These are phyloP conservation scores for Chaetorhynchus papuensis DNA, from an alignment of 2,113 vertebrate genomes.

Conservation along the genomic window DNA sequence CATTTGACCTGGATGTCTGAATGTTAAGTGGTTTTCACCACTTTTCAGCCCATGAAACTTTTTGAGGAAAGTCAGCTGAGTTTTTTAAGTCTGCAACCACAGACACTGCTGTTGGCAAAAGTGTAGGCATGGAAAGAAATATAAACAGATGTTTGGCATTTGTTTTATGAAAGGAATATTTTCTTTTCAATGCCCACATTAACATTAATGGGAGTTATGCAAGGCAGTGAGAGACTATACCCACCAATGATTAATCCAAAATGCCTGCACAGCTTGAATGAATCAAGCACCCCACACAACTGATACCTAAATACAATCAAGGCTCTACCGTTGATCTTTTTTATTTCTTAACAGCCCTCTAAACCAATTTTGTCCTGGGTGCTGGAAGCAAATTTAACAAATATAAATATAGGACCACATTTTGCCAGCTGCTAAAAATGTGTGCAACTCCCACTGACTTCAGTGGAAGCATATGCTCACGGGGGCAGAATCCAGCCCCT, in stretches of 20 bases:
- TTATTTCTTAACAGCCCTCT: conserved; percentile 16
- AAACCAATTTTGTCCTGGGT: background rate
- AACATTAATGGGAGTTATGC: conserved; percentile 1
- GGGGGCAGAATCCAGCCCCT: conserved; percentile 20
- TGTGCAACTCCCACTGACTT: conserved; percentile 26
- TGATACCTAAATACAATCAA: background rate
- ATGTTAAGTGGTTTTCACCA: background rate
- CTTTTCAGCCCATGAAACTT: background rate
- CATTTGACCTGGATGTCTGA: background rate
- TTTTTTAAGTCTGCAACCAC: background rate
- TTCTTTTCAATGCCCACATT: conserved; percentile 26
- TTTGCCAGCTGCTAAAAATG: conserved; percentile 48
- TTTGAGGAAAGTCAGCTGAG: background rate
- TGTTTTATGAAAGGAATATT: background rate
- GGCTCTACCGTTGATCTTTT: background rate
- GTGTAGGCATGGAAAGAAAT: background rate
- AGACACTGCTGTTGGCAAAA: background rate
- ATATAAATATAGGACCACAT: conserved; percentile 10
- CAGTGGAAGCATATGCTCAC: background rate
- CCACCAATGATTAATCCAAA: background rate
- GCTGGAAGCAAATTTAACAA: conserved; percentile 13
- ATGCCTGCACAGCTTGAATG: conserved; percentile 26
- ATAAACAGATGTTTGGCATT: conserved; percentile 23
- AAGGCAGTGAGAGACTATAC: background rate
- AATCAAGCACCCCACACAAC: background rate